Base-by-base conservation (phyloP, 2,888 invertebrate species). In the Macrosoma leucophasiata region DNA sequence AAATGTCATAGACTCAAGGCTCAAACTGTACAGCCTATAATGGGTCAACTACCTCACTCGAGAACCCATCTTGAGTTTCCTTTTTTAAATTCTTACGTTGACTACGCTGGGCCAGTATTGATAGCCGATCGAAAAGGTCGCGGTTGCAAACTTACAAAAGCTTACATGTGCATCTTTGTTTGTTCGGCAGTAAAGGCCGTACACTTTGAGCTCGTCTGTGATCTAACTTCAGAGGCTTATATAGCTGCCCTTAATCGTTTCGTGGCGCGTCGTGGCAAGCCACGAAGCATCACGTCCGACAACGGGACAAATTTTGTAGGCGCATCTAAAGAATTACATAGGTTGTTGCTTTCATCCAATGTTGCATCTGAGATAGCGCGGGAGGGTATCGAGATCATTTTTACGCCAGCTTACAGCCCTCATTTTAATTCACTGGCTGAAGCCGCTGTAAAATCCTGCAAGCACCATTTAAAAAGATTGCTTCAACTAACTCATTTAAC, bases 101-200 rank as follows among this genome's bases (percentile, higher is more conserved):
- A 17, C 17, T 17, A 17, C 21, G 41, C 46, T 2, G 41, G 43
- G 1, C 46, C 46, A 20, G 29, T 46, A 3, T 2, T 40, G 36
- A 39, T 47, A 25, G 19, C 33, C 9, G 28, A 42, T 37, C 24
- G 29, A 29, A 42, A 44, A 13, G 42, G 47, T 25, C 33, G 48
- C 24, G 47, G 42, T 4, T 13, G 37, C 26, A 35, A 17, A 23
- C 9, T 35, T 3, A 38, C 29, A 1, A 41, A 45, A 18, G 12
- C 43, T 2, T 44, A 47, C 22, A 23, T 47, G 8, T 48, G 41
- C 17, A 21, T 48, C 7, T 50, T 50, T 34, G 41, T 48, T 4
- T 50, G 50, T 23, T 20, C 48, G 2, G 38, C 38, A 5, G 20
- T 35, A 9, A 27, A 36, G 11, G 3, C 46, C 38, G 25, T 36